Evolutionary conservation across 2,113 vertebrate species (phyloP).

Genomic region (Erythrocercus mccallii): DNA sequence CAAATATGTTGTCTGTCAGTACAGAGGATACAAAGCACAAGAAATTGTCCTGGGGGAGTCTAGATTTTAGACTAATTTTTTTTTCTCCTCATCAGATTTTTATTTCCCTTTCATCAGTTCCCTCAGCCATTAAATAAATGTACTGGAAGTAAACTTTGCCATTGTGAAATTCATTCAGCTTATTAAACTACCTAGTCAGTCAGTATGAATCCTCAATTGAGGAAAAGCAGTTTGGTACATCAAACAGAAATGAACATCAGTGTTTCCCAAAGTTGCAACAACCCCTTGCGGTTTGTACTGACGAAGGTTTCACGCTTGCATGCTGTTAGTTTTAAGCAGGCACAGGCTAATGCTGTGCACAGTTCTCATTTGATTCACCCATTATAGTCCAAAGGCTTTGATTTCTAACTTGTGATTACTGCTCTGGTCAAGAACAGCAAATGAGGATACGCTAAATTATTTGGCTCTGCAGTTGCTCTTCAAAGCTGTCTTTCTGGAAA

Average conservation of each 20-base stretch:
- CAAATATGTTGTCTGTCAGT: slow-evolving; percentile 55
- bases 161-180: slow-evolving; percentile 50
- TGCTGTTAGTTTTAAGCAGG: slow-evolving; percentile 14
- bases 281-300: neutral
- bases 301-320: neutral
- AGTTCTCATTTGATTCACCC: slow-evolving; percentile 21
- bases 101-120: slow-evolving; percentile 53
- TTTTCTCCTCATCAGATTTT: slow-evolving; percentile 49
- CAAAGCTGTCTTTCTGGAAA: slow-evolving; percentile 12
- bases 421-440: slow-evolving; percentile 43
- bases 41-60: slow-evolving; percentile 56
- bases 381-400: slow-evolving; percentile 39
- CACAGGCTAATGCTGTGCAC: slow-evolving; percentile 5
- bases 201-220: slow-evolving; percentile 28
- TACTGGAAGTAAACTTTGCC: slow-evolving; percentile 39
- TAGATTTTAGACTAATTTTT: slow-evolving; percentile 46
- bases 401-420: slow-evolving; percentile 31
- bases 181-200: slow-evolving; percentile 38
- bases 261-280: slow-evolving; percentile 26
- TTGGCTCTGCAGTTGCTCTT: slow-evolving; percentile 31
- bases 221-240: slow-evolving; percentile 1
- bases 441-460: slow-evolving; percentile 23
- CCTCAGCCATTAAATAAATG: slow-evolving; percentile 47
- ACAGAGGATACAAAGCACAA: slow-evolving; percentile 49
- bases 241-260: slow-evolving; percentile 22